phyloP scores from a whole-genome alignment of 2,888 invertebrate genomes.

The Troglohyphantes excavatus region DNA sequence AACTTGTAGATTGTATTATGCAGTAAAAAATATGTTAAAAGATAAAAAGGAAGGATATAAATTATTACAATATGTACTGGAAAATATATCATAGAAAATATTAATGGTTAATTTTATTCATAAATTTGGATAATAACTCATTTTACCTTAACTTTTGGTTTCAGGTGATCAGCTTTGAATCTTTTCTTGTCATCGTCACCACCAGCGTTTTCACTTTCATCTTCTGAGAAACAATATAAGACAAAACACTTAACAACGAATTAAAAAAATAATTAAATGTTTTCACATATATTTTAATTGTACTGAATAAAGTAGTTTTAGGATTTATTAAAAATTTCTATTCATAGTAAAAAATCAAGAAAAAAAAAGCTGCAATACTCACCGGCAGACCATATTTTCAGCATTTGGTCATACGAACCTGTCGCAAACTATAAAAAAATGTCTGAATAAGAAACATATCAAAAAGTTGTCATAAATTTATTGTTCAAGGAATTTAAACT shows the following conservation, averaged over 20 bases:
- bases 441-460: too few species aligned
- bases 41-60: too few species aligned
- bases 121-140: too few species aligned
- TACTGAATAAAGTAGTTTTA: too few species aligned
- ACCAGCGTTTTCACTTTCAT: conserved; percentile 81
- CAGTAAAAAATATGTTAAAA: too few species aligned
- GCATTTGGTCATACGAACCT: conserved; percentile 95
- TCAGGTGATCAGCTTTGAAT: conserved; percentile 79
- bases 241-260: conserved; percentile 62
- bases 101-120: too few species aligned
- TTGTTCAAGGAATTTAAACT: too few species aligned
- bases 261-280: neutral
- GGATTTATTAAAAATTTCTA: too few species aligned
- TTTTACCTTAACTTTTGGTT: conserved; percentile 81
- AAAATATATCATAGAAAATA: too few species aligned
- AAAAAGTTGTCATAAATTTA: too few species aligned
- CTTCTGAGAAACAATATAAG: conserved; percentile 63
- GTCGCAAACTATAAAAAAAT: conserved; percentile 86
- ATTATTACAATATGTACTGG: too few species aligned
- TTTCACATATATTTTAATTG: neutral
- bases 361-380: conserved; percentile 14
- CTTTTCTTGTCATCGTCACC: conserved; percentile 79
- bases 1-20: too few species aligned
- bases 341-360: neutral
- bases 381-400: conserved; percentile 92